Conservation (phyloP, 2,113 vertebrate genomes). For the Cyanistes caeruleus region DNA sequence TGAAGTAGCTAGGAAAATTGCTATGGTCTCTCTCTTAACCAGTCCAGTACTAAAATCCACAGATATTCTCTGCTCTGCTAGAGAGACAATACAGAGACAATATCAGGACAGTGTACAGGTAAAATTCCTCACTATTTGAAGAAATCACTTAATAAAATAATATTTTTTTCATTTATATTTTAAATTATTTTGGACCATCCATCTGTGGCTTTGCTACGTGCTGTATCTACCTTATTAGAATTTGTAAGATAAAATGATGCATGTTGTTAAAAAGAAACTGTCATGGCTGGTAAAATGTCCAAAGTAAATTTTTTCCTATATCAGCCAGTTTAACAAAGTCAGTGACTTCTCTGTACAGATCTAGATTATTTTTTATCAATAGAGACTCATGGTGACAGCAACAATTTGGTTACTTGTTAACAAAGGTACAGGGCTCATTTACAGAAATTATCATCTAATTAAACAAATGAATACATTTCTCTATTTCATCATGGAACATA, state of each 20-base stretch:
- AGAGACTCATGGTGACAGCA: neutral
- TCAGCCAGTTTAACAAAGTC: neutral
- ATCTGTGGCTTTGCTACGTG: neutral
- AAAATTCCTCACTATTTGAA: neutral
- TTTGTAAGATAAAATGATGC: neutral
- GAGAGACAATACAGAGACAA: neutral
- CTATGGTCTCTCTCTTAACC: neutral
- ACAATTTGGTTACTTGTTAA: neutral
- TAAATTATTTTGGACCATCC: neutral
- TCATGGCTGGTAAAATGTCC: neutral
- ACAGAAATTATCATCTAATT: neutral
- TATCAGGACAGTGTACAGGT: neutral
- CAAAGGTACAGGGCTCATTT: neutral
- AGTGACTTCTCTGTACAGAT: neutral
- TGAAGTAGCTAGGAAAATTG: neutral
- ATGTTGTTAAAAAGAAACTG: neutral
- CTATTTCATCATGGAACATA: neutral
- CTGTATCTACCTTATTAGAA: neutral
- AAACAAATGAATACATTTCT: neutral
- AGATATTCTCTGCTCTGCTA: neutral
- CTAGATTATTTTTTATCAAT: neutral
- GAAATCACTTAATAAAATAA: neutral
- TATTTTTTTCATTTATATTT: neutral
- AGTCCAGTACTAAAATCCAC: neutral
- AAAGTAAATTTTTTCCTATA: neutral